Percentiles rank a stretch among this genome's conserved stretches.
phyloP scores from a whole-genome alignment of 2,797 vertebrate species.

The Urophycis tenuis region DNA sequence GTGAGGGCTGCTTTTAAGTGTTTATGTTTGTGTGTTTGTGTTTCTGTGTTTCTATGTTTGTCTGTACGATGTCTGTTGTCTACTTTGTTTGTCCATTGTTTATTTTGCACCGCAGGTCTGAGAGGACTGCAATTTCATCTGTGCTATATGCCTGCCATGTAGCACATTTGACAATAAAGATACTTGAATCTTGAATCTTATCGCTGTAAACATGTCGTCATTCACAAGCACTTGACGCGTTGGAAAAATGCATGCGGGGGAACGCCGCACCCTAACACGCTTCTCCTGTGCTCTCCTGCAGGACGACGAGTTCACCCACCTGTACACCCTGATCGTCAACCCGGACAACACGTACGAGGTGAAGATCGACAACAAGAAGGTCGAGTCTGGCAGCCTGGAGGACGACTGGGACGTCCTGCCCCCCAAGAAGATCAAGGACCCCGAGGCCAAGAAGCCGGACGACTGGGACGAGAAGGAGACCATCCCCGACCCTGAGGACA shows the following conservation, averaged over 20 bases:
- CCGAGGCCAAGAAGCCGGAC: conserved; percentile 75
- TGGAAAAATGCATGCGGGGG: background rate
- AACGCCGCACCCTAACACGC: background rate
- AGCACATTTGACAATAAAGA: no score
- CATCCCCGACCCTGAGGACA: conserved; percentile 77
- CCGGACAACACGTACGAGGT: conserved; percentile 82
- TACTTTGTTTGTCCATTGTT: no score
- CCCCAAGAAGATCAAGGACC: conserved; percentile 77
- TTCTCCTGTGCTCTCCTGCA: conserved; percentile 36
- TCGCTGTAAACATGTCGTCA: background rate
- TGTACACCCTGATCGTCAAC: conserved; percentile 78
- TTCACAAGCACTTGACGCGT: background rate
- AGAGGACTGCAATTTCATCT: no score
- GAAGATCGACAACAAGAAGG: conserved; percentile 83
- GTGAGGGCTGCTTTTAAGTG: conserved; percentile 57
- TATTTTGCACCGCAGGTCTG: no score
- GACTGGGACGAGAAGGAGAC: conserved; percentile 80
- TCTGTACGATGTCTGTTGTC: no score
- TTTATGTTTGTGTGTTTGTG: no score
- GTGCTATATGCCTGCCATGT: no score
- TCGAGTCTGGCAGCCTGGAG: conserved; percentile 74
- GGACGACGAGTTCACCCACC: conserved; percentile 80
- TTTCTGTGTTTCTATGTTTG: no score
- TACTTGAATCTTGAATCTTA: background rate
- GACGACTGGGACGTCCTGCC: conserved; percentile 82